Evolutionary conservation across 2,888 invertebrate genomes (phyloP), one percentile per base, ranked within the genome.

Genomic region (Oscheius sp.): DNA sequence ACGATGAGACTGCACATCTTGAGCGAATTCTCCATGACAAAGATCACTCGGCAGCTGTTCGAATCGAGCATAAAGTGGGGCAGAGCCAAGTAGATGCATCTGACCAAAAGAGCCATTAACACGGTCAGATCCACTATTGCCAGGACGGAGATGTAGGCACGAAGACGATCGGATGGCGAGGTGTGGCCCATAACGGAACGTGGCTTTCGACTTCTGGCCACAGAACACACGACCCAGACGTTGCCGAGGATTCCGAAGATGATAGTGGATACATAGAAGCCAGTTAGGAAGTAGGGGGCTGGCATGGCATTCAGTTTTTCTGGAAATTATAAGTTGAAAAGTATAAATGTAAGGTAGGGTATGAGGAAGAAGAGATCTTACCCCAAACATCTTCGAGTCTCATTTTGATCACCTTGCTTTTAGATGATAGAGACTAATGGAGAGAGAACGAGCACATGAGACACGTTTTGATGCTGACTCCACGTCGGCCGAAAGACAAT

Each of bases 181-280:
- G 75, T 78, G 59, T 77, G 55, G 13, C 73, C 72, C 75, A 79
- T 76, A 2, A 79, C 68, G 47, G 57, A 78, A 70, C 82, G 73
- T 51, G 85, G 85, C 47, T 82, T 79, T 33, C 86, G 74, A 75
- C 83, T 85, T 62, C 87, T 82, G 32, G 87, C 78, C 55, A 88
- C 85, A 32, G 88, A 88, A 58, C 82, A 81, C 42, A 88, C 81
- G 37, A 88, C 87, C 88, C 88, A 88, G 35, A 77, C 79, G 76
- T 88, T 88, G 10, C 88, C 88, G 29, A 85, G 76, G 21, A 88
- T 72, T 21, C 88, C 88, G 47, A 83, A 70, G 48, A 81, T 32
- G 2, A 87, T 76, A 42, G 86, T 86, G 35, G 79, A 51, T 47
- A 79, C 70, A 68, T 85, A 86, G 53, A 85, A 72, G 9, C 77